Percentiles rank a stretch among this genome's conserved stretches.
Conservation (phyloP, 1,140 invertebrate species). For the Ips nitidus region DNA sequence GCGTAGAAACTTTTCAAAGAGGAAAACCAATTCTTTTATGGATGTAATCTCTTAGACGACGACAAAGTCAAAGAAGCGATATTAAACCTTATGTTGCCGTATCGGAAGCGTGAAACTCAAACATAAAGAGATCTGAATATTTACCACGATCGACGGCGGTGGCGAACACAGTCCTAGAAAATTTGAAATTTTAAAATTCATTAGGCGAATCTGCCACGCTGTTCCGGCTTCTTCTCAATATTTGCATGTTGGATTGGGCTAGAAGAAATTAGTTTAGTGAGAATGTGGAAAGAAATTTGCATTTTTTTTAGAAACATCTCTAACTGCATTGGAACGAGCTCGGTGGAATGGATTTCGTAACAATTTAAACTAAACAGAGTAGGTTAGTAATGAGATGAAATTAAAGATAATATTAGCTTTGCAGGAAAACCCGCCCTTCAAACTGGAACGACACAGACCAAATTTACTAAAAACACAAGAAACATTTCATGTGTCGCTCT, state of each 20-base stretch:
- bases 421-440: no score
- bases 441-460: no score
- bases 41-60: conserved; percentile 2
- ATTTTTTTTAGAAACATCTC: no score
- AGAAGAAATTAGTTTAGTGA: not conserved
- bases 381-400: no score
- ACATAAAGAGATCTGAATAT: conserved; percentile 10
- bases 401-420: no score
- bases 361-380: no score
- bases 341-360: no score
- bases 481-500: no score
- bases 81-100: conserved; percentile 1
- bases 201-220: not conserved
- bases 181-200: conserved; percentile 16
- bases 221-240: conserved; percentile 7
- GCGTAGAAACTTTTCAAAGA: no score
- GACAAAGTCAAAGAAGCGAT: conserved; percentile 3
- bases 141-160: conserved; percentile 1
- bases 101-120: conserved; percentile 6
- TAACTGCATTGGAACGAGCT: no score
- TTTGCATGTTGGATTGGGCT: conserved; percentile 8
- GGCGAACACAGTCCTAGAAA: conserved; percentile 3
- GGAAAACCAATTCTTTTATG: not conserved
- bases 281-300: no score
- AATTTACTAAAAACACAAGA: no score